phyloP scores from a whole-genome alignment of 2,888 invertebrate genomes.

The Drosophila barbarae region DNA sequence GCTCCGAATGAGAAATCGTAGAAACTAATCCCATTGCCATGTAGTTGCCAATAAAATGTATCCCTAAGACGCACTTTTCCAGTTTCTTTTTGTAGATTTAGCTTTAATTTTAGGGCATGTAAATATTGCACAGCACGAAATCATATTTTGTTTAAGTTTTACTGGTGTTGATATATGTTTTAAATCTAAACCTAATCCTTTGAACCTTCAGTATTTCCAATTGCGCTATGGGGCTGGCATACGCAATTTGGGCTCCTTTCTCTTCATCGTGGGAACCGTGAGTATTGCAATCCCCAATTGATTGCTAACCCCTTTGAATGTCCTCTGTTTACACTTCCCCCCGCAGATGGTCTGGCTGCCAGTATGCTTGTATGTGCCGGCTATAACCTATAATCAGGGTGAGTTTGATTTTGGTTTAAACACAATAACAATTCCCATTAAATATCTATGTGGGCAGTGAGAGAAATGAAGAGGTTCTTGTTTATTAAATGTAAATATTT shows the following conservation, averaged over 20 bases:
- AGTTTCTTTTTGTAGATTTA: not conserved
- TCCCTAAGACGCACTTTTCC: constrained; percentile 1
- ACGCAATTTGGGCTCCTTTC: constrained; percentile 85
- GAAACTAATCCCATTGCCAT: constrained; percentile 21
- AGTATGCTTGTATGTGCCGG: constrained; percentile 85
- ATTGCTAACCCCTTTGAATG: not conserved
- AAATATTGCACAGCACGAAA: constrained; percentile 3
- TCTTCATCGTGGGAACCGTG: constrained; percentile 86
- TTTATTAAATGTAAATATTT: too few relatives aligned
- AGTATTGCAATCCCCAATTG: constrained; percentile 71
- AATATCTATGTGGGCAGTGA: not conserved
- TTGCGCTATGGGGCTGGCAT: constrained; percentile 85
- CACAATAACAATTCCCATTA: constrained; percentile 11
- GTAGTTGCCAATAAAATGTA: constrained; percentile 47
- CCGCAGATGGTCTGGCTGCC: constrained; percentile 76
- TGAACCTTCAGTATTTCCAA: constrained; percentile 84
- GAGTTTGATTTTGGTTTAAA: constrained; percentile 43
- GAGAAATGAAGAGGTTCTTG: not conserved
- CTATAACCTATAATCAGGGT: constrained; percentile 89
- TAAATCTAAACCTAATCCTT: constrained; percentile 9
- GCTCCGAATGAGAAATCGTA: constrained; percentile 36
- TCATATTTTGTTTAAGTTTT: not conserved
- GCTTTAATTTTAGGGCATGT: not conserved
- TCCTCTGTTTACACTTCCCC: not conserved
- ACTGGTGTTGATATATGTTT: not conserved